Evolutionary conservation across 2,113 vertebrate genomes (phyloP).

Genomic region (Sylvia atricapilla): DNA sequence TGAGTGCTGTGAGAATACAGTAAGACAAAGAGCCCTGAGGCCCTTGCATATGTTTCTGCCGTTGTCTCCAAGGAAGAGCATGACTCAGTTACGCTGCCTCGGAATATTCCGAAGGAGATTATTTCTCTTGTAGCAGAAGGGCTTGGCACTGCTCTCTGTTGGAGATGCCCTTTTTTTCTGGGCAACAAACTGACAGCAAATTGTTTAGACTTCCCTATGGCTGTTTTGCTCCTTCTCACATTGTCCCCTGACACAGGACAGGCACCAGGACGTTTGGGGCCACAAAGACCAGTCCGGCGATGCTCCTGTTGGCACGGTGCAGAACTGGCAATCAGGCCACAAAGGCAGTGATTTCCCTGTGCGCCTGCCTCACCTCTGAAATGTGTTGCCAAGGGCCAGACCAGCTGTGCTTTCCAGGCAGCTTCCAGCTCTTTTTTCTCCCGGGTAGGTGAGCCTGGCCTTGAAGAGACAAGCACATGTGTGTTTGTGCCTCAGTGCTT

Average conservation of each 20-base stretch:
- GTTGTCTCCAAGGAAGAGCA: background rate
- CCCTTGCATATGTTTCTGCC: background rate
- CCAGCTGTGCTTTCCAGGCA: slow-evolving; percentile 33
- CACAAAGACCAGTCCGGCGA: accelerated
- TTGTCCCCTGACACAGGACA: background rate
- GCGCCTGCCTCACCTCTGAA: background rate
- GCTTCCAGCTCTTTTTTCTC: slow-evolving; percentile 31
- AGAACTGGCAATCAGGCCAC: background rate
- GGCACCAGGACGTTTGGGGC: background rate
- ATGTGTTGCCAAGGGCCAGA: slow-evolving; percentile 20
- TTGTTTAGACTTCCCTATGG: background rate
- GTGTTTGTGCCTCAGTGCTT: background rate
- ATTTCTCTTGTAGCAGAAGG: slow-evolving; percentile 23
- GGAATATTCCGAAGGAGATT: background rate
- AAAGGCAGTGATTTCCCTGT: background rate
- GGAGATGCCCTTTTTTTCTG: slow-evolving; percentile 25
- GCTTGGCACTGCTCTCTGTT: background rate
- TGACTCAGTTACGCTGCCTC: background rate
- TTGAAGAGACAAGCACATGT: background rate
- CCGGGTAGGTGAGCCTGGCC: slow-evolving; percentile 18
- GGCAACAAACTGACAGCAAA: background rate
- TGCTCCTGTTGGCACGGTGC: accelerated
- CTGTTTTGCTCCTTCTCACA: background rate
- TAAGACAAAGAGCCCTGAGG: slow-evolving; percentile 7
- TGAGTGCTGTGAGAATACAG: background rate